Evolutionary conservation across 1,140 invertebrate species (phyloP).

Genomic region (Melitaea cinxia): DNA sequence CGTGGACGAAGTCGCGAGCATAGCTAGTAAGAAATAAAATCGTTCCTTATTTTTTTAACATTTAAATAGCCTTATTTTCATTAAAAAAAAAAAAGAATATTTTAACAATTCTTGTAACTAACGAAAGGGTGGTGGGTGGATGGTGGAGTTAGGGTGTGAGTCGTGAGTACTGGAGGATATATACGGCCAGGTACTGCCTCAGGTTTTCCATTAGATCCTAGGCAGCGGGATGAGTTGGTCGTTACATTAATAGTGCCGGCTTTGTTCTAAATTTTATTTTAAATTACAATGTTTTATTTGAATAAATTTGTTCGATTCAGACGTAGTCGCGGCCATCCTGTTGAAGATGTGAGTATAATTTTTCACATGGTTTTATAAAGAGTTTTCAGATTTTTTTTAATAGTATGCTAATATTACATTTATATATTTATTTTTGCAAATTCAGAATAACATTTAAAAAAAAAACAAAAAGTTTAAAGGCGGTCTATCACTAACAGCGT

Average conservation of each 20-base stretch:
- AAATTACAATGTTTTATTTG: background rate
- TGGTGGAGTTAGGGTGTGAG: conserved; percentile 1
- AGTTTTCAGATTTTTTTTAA: too few relatives aligned
- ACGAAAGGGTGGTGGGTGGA: background rate
- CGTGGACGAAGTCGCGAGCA: too few relatives aligned
- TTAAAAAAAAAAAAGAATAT: background rate
- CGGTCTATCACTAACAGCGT: too few relatives aligned
- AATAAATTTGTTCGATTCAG: background rate
- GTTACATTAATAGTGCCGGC: background rate
- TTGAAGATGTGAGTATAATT: background rate
- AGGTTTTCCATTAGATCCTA: conserved; percentile 7
- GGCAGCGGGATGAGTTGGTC: background rate
- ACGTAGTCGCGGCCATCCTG: background rate
- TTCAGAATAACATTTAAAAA: too few relatives aligned
- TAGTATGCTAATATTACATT: too few relatives aligned
- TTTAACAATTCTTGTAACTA: background rate
- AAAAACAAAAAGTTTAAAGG: too few relatives aligned
- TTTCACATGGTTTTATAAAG: too few relatives aligned
- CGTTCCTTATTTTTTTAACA: background rate
- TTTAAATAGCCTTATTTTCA: too few relatives aligned
- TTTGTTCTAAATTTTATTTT: background rate
- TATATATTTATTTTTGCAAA: too few relatives aligned
- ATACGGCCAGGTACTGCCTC: conserved; percentile 1
- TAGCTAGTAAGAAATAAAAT: too few relatives aligned
- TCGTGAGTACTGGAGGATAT: background rate